A percentile compares a stretch with the other conserved stretches of the same genome.
These are phyloP conservation scores for Eupithecia abbreviata DNA, from an alignment of 2,888 invertebrate genomes.

Conservation along the genomic window DNA sequence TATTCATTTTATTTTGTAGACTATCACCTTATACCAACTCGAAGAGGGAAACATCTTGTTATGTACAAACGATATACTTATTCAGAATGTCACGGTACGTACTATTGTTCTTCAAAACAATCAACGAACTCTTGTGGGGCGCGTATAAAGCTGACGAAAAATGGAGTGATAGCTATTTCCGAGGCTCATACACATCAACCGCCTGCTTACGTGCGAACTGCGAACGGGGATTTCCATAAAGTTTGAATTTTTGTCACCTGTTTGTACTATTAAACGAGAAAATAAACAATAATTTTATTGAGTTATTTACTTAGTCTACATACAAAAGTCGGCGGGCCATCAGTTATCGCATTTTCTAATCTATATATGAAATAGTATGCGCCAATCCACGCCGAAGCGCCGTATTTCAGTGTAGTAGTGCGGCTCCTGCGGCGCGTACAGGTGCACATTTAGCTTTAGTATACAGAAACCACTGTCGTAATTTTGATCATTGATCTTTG, in stretches of 20 bases:
- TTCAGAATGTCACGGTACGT: slow-evolving; percentile 20
- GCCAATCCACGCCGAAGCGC: neutral
- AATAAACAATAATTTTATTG: neutral
- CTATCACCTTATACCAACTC: slow-evolving; percentile 48
- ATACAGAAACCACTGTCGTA: no score
- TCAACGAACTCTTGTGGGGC: neutral
- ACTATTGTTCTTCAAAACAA: slow-evolving; percentile 25
- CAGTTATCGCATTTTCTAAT: neutral
- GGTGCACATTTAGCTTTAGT: no score
- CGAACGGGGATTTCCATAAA: neutral
- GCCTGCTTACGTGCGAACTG: neutral
- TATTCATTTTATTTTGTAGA: neutral
- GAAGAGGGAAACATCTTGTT: slow-evolving; percentile 47
- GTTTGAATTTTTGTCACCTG: neutral
- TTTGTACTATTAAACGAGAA: neutral
- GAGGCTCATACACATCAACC: neutral
- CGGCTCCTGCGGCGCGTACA: no score
- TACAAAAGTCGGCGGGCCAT: neutral
- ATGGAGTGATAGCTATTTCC: neutral
- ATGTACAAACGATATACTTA: slow-evolving; percentile 52
- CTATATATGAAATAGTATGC: neutral
- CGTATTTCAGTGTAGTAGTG: no score
- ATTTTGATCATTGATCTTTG: no score
- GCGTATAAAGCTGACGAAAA: neutral
- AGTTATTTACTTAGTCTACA: neutral